Evolutionary conservation across 2,888 invertebrate genomes (phyloP).

Genomic region (Ditula angustiorana): DNA sequence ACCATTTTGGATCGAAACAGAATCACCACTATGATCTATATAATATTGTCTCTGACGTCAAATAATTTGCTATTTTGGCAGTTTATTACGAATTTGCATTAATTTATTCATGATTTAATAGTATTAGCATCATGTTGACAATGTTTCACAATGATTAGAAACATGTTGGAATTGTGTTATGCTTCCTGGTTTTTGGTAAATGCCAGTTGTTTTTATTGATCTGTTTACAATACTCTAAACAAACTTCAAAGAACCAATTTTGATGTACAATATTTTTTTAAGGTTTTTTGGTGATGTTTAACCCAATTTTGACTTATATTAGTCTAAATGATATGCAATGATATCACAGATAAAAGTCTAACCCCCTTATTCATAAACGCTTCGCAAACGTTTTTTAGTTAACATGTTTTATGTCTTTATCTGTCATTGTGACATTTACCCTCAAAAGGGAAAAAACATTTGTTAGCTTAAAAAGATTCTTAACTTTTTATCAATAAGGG

Average conservation of each 20-base stretch:
- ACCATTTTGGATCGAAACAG: slow-evolving; percentile 32
- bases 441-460: no score
- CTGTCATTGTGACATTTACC: no score
- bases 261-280: no score
- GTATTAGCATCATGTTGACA: neutral
- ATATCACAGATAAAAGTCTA: no score
- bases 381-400: no score
- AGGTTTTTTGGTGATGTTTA: slow-evolving; percentile 14
- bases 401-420: no score
- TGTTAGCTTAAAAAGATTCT: no score
- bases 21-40: slow-evolving; percentile 16
- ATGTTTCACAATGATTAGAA: slow-evolving; percentile 24
- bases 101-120: slow-evolving; percentile 17
- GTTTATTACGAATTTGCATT: slow-evolving; percentile 10
- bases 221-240: neutral
- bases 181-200: slow-evolving; percentile 16
- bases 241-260: no score
- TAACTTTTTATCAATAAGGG: no score
- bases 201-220: slow-evolving; percentile 16
- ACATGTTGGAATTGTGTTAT: slow-evolving; percentile 3
- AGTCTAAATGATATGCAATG: no score
- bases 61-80: neutral
- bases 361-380: no score
- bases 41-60: neutral
- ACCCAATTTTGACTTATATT: no score